These are phyloP conservation scores for Bergia sp. DNA, from an alignment of 92 coral and sea anemone genomes.

Conservation along the genomic window DNA sequence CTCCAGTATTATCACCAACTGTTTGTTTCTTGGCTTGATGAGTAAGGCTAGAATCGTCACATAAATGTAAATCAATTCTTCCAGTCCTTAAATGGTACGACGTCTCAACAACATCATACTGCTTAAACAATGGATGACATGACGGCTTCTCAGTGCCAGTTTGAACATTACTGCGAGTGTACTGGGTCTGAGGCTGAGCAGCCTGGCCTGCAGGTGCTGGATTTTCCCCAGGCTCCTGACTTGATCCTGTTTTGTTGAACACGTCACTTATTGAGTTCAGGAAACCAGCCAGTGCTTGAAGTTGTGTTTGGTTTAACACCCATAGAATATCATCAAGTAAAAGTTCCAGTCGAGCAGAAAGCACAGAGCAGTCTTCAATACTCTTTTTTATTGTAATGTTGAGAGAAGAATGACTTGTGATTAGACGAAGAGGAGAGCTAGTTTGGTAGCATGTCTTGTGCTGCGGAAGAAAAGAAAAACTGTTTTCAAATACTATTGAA, in stretches of 20 bases:
- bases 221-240: slow-evolving; percentile 65
- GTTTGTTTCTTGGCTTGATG: slow-evolving; percentile 49
- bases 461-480: slow-evolving; percentile 38
- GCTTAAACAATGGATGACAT: slow-evolving; percentile 67
- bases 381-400: slow-evolving; percentile 92
- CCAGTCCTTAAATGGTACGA: slow-evolving; percentile 90
- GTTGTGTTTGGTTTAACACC: slow-evolving; percentile 93
- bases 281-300: slow-evolving; percentile 79
- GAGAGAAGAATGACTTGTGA: slow-evolving; percentile 88
- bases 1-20: slow-evolving; percentile 62
- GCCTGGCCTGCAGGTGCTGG: slow-evolving; percentile 62
- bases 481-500: too few relatives aligned
- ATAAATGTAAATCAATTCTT: slow-evolving; percentile 86
- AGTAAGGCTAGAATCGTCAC: slow-evolving; percentile 78
- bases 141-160: slow-evolving; percentile 55
- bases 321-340: slow-evolving; percentile 89
- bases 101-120: slow-evolving; percentile 86
- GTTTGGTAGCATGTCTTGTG: slow-evolving; percentile 52
- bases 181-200: slow-evolving; percentile 53
- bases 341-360: slow-evolving; percentile 89
- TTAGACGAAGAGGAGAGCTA: slow-evolving; percentile 88
- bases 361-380: slow-evolving; percentile 92
- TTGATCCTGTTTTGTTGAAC: slow-evolving; percentile 53
- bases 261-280: slow-evolving; percentile 80
- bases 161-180: slow-evolving; percentile 56